Evolutionary conservation across 2,888 invertebrate species (phyloP), one percentile per base, ranked within the genome.

Genomic region (Drosophila silvestris): DNA sequence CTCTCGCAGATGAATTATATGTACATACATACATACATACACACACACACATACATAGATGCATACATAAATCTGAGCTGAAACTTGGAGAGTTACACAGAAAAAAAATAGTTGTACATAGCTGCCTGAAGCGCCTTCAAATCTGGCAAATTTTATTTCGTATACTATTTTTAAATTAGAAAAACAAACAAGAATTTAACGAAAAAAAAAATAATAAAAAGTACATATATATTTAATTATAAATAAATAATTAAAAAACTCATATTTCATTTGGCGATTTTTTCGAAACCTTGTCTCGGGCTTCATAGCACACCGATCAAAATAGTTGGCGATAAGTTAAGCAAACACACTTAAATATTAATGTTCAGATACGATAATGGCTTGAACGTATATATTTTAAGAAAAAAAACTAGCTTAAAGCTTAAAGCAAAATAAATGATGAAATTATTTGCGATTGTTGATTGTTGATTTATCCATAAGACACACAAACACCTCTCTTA

Each of bases 41-140:
- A 47, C 7, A 22, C 14, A n/a, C 22, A 47, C 7, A 22, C 14
- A 35, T 2, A 28, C 5, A 14, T n/a, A 19, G 14, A 53, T 30
- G 14, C 12, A 10, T 30, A 50, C 6, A 44, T 32, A 37, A 22
- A 44, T 35, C 16, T 19, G 41, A 52, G 28, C n/a, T 7, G 35
- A 5, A 22, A 14, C 22, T 22, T 47, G 14, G 14, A 16, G 5
- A 35, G 5, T 35, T 35, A 5, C 16, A 35, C 5, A 35, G 35
- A 16, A 14, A 35, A 35, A 35, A 35, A 16, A 16, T 14, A 14
- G 5, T 5, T 35, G 5, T 5, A 35, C 16, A 16, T 5, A 35
- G 35, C 16, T 61, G 39, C 32, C 65, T 30, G 41, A 52, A 66
- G 28, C 41, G 28, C n/a, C 28, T 41, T 12, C 9, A 39, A 52